phyloP scores from a whole-genome alignment of 2,113 vertebrate genomes.

The Rousettus leschenaultii region DNA sequence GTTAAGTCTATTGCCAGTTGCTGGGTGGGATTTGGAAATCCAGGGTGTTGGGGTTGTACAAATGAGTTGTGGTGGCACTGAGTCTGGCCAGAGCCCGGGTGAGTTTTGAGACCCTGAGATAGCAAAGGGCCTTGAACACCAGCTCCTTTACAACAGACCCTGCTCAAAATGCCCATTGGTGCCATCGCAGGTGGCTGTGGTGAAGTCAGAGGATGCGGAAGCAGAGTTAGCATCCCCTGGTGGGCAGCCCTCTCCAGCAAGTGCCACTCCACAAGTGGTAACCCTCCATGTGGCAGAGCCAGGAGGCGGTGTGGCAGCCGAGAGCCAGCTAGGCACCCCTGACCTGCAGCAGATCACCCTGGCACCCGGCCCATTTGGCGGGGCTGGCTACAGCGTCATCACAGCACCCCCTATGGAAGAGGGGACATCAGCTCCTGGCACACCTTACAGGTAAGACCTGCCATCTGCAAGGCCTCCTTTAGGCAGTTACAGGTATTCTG shows the following conservation, averaged over 20 bases:
- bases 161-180: background rate
- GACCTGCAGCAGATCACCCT: constrained; percentile 91
- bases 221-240: constrained; percentile 28
- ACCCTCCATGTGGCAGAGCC: constrained; percentile 91
- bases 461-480: background rate
- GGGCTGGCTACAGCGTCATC: constrained; percentile 89
- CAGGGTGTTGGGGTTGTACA: background rate
- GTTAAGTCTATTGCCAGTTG: background rate
- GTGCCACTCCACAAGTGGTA: constrained; percentile 85
- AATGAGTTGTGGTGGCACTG: too few species aligned
- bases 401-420: constrained; percentile 83
- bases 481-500: background rate
- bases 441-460: constrained; percentile 86
- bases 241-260: constrained; percentile 59
- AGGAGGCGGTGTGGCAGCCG: constrained; percentile 79
- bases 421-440: constrained; percentile 83
- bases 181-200: constrained; percentile 86
- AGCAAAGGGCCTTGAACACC: background rate
- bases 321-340: constrained; percentile 71
- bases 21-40: background rate
- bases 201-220: constrained; percentile 80
- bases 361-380: constrained; percentile 79
- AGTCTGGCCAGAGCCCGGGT: background rate
- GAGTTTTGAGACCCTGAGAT: background rate
- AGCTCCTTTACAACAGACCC: background rate